Conservation (phyloP, 2,797 vertebrate species). For the Octomys mimax region DNA sequence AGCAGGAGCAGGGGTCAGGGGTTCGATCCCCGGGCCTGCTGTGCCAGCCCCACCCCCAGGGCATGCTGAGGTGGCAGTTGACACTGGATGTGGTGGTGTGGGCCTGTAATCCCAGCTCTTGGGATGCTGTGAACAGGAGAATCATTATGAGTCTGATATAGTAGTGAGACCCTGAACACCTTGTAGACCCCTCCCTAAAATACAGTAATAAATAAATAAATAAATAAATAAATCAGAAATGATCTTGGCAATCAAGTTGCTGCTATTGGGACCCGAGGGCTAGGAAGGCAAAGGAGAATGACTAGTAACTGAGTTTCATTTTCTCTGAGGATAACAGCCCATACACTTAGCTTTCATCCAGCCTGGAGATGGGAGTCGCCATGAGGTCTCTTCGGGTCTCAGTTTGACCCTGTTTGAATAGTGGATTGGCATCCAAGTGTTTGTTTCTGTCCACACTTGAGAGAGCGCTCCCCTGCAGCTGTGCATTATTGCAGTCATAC, state of each 20-base stretch:
- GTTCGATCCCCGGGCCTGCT: no score
- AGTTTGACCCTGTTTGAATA: constrained; percentile 32
- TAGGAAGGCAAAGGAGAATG: neutral
- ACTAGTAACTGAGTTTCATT: neutral
- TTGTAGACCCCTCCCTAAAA: no score
- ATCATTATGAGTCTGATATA: no score
- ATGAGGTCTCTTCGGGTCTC: neutral
- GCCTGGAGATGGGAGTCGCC: neutral
- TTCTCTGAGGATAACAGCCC: neutral
- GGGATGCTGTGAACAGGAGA: no score
- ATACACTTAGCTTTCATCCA: neutral
- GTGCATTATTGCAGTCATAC: constrained; percentile 25
- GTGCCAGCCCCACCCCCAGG: no score
- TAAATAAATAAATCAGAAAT: neutral
- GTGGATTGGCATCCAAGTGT: constrained; percentile 12
- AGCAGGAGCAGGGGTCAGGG: no score
- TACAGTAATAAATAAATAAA: no score
- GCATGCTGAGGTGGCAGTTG: no score
- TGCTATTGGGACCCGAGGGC: neutral
- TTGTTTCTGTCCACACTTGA: constrained; percentile 24
- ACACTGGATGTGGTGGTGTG: no score
- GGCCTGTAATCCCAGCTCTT: no score
- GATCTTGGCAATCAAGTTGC: constrained; percentile 21
- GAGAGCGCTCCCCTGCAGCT: neutral
- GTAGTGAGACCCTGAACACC: no score